A percentile compares a stretch with the other conserved stretches of the same genome.
These are phyloP conservation scores for Alouatta palliata DNA, from an alignment of 2,113 vertebrate genomes.

Conservation along the genomic window DNA sequence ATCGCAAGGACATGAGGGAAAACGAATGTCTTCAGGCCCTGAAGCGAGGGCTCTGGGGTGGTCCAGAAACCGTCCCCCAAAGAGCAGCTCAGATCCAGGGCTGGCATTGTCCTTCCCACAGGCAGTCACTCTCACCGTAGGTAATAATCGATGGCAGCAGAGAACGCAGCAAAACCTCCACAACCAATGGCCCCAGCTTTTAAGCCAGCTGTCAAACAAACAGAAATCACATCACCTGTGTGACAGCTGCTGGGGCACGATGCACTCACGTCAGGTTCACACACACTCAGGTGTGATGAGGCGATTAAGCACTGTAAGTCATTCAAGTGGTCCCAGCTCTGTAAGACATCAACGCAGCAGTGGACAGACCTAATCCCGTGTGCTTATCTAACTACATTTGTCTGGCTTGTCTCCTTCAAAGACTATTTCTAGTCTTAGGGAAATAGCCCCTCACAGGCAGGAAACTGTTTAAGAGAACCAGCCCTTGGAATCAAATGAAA, in stretches of 20 bases:
- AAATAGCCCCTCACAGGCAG: constrained; percentile 44
- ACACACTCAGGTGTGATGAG: background rate
- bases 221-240: background rate
- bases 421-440: constrained; percentile 29
- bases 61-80: background rate
- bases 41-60: background rate
- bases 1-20: background rate
- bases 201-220: constrained; percentile 89
- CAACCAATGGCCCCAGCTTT: constrained; percentile 96
- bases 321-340: background rate
- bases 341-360: background rate
- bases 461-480: constrained; percentile 54
- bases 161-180: constrained; percentile 97
- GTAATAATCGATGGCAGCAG: constrained; percentile 97
- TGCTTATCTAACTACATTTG: background rate
- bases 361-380: background rate
- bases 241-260: background rate
- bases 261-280: background rate
- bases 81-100: background rate
- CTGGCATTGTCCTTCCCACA: background rate
- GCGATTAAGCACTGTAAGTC: background rate
- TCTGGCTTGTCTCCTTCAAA: constrained; percentile 29
- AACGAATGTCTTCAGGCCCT: background rate
- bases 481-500: constrained; percentile 61
- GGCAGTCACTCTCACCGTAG: constrained; percentile 84